Base-by-base conservation (phyloP, 2,113 vertebrate genomes). In the Pelmatolapia mariae region DNA sequence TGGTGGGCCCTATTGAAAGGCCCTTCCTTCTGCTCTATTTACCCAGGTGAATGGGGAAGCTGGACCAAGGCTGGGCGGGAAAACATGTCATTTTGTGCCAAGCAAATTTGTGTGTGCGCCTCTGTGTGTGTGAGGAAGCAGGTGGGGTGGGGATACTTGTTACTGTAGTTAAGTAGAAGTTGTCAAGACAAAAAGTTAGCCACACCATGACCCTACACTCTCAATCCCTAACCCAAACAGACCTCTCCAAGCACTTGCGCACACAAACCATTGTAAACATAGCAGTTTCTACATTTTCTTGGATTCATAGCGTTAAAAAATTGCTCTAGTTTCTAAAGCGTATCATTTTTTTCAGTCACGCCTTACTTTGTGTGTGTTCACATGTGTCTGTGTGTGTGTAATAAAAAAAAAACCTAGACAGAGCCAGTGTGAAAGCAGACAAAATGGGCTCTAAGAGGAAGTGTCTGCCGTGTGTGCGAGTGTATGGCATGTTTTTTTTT, bases 21-120 rank as follows among this genome's bases (percentile, higher is more conserved):
- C 89, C 89, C 89, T 96, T 96, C 95, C 95, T 96, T 96, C 96
- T 97, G 96, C 96, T 97, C 96, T 97, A 97, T 96, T 97, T 97
- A 96, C 95, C 93, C 93, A 95, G 95, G 95, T 97, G 96, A 97
- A 97, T 96, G 89, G 95, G 81, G 87, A 94, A 94, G 93, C 92
- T 93, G 91, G 91, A 91, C 94, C 91, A 89, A 91, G 92, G 87
- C 94, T 90, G 86, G 91, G 95, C 93, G 93, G 93, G 94, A 95
- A 95, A 95, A 92, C 90, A 90, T 88, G 90, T 87, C 86, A 93
- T 91, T 93, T 85, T 86, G 52, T 73, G 86, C 11, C 82, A 29
- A 76, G 50, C 83, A 82, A 86, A 47, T 87, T 81, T 80, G 36
- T 59, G 59, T 80, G 61, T 89, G 80, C 45, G 50, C 10, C 31